Evolutionary conservation across 2,797 vertebrate genomes (phyloP).

Genomic region (Spinus olivaceus): DNA sequence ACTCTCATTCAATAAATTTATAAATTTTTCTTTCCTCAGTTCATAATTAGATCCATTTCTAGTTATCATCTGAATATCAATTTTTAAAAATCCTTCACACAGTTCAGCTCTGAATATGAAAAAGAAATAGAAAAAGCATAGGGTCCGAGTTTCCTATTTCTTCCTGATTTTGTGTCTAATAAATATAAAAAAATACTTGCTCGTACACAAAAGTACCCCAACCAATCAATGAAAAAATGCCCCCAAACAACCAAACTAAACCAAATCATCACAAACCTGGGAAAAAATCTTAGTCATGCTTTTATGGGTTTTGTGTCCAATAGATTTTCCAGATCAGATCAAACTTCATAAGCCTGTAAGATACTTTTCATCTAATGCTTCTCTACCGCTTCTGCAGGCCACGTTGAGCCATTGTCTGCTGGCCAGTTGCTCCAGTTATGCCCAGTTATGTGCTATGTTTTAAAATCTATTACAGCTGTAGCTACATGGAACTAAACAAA

Average conservation of each 20-base stretch:
- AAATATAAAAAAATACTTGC: neutral
- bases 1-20: neutral
- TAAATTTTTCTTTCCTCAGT: neutral
- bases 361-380: neutral
- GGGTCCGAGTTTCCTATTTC: neutral
- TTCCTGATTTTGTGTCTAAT: neutral
- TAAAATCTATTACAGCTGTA: neutral
- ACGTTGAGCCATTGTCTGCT: neutral
- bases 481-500: neutral
- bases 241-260: neutral
- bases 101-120: neutral
- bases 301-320: neutral
- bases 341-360: neutral
- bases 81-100: neutral
- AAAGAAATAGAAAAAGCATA: neutral
- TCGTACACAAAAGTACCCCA: neutral
- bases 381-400: neutral
- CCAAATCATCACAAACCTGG: neutral
- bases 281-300: neutral
- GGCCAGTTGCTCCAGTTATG: neutral
- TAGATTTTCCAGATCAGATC: neutral
- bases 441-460: neutral
- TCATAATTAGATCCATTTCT: neutral
- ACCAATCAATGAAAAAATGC: neutral
- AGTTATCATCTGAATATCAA: neutral